A percentile compares a stretch with the other conserved stretches of the same genome.
phyloP scores from a whole-genome alignment of 2,888 invertebrate species.

The Caradrina kadenii region DNA sequence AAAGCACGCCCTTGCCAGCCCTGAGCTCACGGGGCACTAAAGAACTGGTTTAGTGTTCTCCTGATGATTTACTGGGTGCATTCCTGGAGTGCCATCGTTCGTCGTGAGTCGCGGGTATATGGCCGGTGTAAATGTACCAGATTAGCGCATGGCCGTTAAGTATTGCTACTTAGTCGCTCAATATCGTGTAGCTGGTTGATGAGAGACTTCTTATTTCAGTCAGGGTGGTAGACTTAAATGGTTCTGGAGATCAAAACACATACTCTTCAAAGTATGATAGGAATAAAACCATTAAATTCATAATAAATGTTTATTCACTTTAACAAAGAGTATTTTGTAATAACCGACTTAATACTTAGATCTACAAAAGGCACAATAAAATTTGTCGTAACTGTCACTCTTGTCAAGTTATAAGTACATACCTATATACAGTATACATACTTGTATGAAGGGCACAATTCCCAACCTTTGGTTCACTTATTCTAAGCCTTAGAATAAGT shows the following conservation, averaged over 20 bases:
- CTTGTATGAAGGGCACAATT: too few species aligned
- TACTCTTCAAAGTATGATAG: too few species aligned
- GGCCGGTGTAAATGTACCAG: constrained; percentile 76
- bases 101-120: constrained; percentile 64
- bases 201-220: not conserved
- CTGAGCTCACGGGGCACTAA: constrained; percentile 74
- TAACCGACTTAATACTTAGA: too few species aligned
- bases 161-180: constrained; percentile 67
- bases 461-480: too few species aligned
- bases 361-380: too few species aligned
- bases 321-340: too few species aligned
- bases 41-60: constrained; percentile 82
- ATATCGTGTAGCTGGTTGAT: not conserved
- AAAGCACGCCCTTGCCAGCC: constrained; percentile 56
- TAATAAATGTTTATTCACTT: too few species aligned
- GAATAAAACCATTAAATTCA: too few species aligned
- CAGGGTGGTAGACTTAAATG: not conserved
- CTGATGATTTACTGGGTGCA: constrained; percentile 88
- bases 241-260: not conserved
- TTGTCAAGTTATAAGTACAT: too few species aligned
- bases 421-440: too few species aligned
- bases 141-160: constrained; percentile 71
- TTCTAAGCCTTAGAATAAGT: too few species aligned
- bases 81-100: constrained; percentile 78
- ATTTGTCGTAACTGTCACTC: too few species aligned